These are phyloP conservation scores for Rhinichthys klamathensis DNA, from an alignment of 2,113 vertebrate genomes.

Conservation along the genomic window DNA sequence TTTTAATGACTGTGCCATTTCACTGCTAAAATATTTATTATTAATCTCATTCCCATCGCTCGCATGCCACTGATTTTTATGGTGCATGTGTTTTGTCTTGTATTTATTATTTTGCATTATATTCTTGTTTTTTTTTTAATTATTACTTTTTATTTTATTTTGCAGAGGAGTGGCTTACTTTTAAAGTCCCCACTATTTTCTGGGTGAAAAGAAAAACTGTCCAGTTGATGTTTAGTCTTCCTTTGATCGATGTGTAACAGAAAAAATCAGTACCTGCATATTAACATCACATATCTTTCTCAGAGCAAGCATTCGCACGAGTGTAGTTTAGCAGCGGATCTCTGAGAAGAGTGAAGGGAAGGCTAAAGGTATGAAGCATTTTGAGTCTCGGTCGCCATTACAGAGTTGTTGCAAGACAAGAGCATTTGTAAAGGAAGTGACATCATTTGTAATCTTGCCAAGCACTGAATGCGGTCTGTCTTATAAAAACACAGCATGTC, in stretches of 20 bases:
- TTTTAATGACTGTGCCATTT: background rate
- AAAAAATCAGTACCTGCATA: background rate
- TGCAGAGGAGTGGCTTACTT: background rate
- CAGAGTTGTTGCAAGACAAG: background rate
- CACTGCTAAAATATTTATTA: background rate
- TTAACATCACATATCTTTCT: background rate
- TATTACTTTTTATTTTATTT: background rate
- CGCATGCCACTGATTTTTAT: background rate
- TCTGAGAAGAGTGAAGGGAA: background rate
- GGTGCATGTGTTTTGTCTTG: background rate
- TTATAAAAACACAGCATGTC: constrained; percentile 23
- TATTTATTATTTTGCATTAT: no score
- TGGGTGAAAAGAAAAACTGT: no score
- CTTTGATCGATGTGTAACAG: background rate
- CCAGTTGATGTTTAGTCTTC: background rate
- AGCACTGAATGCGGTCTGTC: background rate
- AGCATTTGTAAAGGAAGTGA: background rate
- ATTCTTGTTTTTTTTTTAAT: background rate
- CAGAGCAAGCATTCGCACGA: background rate
- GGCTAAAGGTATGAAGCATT: background rate
- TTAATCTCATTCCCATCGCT: background rate
- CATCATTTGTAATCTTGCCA: constrained; percentile 17
- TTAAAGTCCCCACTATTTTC: no score
- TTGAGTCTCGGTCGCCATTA: background rate
- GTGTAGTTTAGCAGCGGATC: background rate